Conservation (phyloP, 2,888 invertebrate species). For the Parascotia fuliginaria region DNA sequence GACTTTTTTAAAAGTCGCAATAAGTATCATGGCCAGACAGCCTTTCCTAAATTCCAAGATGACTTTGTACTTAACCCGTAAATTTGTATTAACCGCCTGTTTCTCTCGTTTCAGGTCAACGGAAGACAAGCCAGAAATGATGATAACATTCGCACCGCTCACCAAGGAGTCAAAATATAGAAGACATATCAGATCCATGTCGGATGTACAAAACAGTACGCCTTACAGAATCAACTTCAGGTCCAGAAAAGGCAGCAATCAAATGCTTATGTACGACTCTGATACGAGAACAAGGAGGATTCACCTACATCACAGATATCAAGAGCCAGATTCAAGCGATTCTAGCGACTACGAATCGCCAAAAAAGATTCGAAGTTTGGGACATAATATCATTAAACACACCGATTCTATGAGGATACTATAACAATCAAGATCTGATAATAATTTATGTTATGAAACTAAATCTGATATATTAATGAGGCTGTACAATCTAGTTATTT, state of each 20-base stretch:
- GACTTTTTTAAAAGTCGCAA: too few species aligned
- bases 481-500: constrained; percentile 65
- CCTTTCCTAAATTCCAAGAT: background rate
- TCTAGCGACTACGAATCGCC: constrained; percentile 71
- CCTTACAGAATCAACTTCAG: constrained; percentile 72
- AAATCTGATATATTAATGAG: constrained; percentile 48
- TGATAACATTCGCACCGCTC: constrained; percentile 65
- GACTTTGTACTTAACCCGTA: background rate
- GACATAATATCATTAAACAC: constrained; percentile 74
- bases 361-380: constrained; percentile 64
- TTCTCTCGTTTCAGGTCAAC: constrained; percentile 62
- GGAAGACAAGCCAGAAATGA: constrained; percentile 57
- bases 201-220: constrained; percentile 79
- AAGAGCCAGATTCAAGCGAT: constrained; percentile 71
- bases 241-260: constrained; percentile 64
- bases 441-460: constrained; percentile 5
- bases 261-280: constrained; percentile 74
- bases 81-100: background rate
- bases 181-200: constrained; percentile 80
- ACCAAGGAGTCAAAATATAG: constrained; percentile 73
- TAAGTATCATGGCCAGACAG: too few species aligned
- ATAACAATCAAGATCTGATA: constrained; percentile 58
- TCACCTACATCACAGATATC: constrained; percentile 58
- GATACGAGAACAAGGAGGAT: constrained; percentile 72
- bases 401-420: constrained; percentile 80